A percentile compares a stretch with the other conserved stretches of the same genome.
Evolutionary conservation across 2,888 invertebrate species (phyloP).

Genomic region (Amiota minor): DNA sequence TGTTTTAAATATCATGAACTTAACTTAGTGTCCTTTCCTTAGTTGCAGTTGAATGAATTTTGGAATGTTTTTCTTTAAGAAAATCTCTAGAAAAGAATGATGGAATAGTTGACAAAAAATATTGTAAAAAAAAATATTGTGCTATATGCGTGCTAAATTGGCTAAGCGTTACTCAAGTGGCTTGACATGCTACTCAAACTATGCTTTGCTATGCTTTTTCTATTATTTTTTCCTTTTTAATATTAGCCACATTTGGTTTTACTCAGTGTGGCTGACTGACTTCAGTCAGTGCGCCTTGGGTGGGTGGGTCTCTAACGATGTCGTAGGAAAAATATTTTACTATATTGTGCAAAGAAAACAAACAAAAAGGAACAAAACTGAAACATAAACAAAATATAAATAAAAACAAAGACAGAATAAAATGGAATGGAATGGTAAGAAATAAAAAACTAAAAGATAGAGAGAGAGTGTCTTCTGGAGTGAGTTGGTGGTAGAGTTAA

Average conservation of each 20-base stretch:
- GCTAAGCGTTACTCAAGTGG: conserved; percentile 31
- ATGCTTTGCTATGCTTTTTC: not conserved
- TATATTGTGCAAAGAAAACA: not conserved
- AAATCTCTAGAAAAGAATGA: conserved; percentile 43
- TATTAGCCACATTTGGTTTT: conserved; percentile 10
- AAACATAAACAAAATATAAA: conserved; percentile 19
- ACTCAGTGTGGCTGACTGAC: no score
- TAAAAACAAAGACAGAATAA: not conserved
- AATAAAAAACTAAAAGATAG: not conserved
- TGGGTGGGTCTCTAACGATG: not conserved
- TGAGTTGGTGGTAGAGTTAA: no score
- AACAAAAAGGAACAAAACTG: not conserved
- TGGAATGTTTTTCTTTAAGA: conserved; percentile 29
- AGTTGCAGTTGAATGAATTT: conserved; percentile 34
- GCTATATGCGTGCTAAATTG: conserved; percentile 54
- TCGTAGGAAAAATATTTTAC: no score
- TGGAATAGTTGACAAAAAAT: conserved; percentile 30
- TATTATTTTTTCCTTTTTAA: conserved; percentile 22
- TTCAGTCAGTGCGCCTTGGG: conserved; percentile 23
- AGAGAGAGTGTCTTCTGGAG: not conserved
- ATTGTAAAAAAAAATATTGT: conserved; percentile 23
- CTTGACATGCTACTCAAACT: conserved; percentile 2
- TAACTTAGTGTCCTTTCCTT: not conserved
- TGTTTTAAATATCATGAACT: conserved; percentile 23
- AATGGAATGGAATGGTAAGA: not conserved